A percentile compares a stretch with the other conserved stretches of the same genome.
These are phyloP conservation scores for Oxystoma pomonae DNA, from an alignment of 2,888 invertebrate species.

Conservation along the genomic window DNA sequence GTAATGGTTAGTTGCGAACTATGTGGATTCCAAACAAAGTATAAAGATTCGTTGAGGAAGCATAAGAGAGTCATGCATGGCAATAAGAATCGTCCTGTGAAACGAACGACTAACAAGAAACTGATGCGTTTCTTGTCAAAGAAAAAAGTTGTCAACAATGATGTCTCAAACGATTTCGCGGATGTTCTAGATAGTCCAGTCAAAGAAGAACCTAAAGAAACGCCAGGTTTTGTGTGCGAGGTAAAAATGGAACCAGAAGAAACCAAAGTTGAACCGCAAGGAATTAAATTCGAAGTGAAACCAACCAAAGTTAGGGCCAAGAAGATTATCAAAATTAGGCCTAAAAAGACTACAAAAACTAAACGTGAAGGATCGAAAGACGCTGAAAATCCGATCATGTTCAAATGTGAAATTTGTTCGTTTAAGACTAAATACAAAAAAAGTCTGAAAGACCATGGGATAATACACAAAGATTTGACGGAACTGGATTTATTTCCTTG, in stretches of 20 bases:
- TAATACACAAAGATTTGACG: background rate
- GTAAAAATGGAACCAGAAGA: too few relatives aligned
- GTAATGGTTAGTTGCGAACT: background rate
- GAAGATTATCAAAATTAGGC: background rate
- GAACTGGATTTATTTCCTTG: background rate
- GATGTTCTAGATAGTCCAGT: too few relatives aligned
- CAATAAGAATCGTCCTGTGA: background rate
- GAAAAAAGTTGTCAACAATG: background rate
- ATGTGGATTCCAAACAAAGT: background rate
- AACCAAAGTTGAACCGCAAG: background rate
- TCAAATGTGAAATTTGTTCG: background rate
- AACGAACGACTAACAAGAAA: background rate
- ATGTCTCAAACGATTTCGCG: background rate
- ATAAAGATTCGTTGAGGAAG: background rate
- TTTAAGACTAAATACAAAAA: background rate
- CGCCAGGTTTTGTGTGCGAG: too few relatives aligned
- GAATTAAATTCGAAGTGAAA: background rate
- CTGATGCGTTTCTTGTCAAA: background rate
- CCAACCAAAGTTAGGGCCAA: background rate
- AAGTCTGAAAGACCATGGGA: background rate
- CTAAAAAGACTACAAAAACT: background rate
- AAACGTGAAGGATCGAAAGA: background rate
- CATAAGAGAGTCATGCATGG: background rate
- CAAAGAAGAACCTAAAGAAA: background rate
- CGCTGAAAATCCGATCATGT: background rate